phyloP scores from a whole-genome alignment of 2,888 invertebrate genomes.

The Diarsia mendica region DNA sequence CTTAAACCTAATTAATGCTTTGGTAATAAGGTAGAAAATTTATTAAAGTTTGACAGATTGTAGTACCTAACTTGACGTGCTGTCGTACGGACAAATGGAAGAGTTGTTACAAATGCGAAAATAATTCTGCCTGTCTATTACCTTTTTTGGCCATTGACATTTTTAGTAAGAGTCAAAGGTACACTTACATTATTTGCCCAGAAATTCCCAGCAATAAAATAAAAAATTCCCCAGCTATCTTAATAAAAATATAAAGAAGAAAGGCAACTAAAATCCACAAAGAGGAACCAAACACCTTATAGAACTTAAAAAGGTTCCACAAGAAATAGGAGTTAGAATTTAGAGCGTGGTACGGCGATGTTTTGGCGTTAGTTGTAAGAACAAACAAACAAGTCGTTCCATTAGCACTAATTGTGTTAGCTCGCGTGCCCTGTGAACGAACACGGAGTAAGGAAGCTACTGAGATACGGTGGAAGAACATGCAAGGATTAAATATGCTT shows the following conservation, averaged over 20 bases:
- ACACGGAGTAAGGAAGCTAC: constrained; percentile 27
- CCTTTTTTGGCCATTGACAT: background rate
- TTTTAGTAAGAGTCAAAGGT: background rate
- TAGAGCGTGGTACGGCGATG: constrained; percentile 53
- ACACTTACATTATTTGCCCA: background rate
- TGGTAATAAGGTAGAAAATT: no score
- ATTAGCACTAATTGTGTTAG: constrained; percentile 80
- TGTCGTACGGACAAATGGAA: no score
- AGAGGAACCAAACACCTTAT: constrained; percentile 35
- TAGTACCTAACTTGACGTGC: no score
- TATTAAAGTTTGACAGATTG: no score
- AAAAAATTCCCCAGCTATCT: no score
- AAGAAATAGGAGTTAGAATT: constrained; percentile 56
- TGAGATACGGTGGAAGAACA: constrained; percentile 28
- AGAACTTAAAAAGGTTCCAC: constrained; percentile 56
- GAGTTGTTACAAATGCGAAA: background rate
- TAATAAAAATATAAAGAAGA: background rate
- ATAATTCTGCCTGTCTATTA: background rate
- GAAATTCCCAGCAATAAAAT: background rate
- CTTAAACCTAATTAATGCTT: no score
- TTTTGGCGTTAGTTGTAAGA: constrained; percentile 67
- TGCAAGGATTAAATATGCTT: constrained; percentile 22
- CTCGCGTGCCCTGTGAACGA: constrained; percentile 50
- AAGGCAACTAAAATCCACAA: constrained; percentile 13
- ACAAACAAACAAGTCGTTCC: constrained; percentile 79